Conservation (phyloP, 2,888 invertebrate species). For the Megaustenia siamemsis region DNA sequence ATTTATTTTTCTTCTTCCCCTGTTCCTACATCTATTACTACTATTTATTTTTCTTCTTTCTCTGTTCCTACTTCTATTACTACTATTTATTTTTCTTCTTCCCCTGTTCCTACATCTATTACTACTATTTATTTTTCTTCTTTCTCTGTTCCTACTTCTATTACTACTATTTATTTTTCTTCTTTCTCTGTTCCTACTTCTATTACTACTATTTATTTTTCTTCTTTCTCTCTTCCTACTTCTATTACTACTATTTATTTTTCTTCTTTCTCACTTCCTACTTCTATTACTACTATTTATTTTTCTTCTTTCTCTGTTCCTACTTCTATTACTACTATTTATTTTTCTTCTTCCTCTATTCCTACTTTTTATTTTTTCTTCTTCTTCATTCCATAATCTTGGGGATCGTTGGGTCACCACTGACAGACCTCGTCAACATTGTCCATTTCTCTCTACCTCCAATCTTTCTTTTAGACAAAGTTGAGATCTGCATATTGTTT, state of each 20-base stretch:
- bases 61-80: no score
- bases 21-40: background rate
- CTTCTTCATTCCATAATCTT: no score
- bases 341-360: background rate
- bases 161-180: background rate
- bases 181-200: background rate
- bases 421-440: no score
- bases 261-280: background rate
- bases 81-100: no score
- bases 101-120: no score
- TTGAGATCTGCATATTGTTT: no score
- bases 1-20: background rate
- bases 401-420: no score
- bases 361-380: conserved; percentile 1
- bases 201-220: background rate
- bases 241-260: background rate
- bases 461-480: no score
- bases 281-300: no score
- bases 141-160: background rate
- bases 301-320: no score
- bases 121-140: background rate
- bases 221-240: no score
- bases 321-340: background rate
- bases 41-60: background rate
- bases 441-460: no score